A percentile compares a stretch with the other conserved stretches of the same genome.
These are phyloP conservation scores for Opisthocomus hoazin DNA, from an alignment of 2,113 vertebrate species.

Conservation along the genomic window DNA sequence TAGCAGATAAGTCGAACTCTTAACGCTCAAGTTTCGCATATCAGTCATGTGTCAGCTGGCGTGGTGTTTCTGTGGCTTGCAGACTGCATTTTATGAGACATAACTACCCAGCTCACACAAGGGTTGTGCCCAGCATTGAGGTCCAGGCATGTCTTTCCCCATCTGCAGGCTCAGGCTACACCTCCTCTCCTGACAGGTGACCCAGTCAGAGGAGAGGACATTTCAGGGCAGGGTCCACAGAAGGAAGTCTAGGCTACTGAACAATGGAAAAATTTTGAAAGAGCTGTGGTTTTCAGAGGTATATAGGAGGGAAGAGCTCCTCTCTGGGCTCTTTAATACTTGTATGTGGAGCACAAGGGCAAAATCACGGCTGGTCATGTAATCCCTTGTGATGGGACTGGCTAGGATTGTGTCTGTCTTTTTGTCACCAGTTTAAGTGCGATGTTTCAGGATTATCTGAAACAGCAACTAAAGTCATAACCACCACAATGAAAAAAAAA, in stretches of 20 bases:
- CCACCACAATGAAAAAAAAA: neutral
- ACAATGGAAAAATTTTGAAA: neutral
- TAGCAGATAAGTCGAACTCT: neutral
- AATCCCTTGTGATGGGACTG: neutral
- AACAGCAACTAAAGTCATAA: neutral
- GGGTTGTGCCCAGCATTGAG: neutral
- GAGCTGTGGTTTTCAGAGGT: neutral
- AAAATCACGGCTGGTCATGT: neutral
- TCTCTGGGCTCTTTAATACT: neutral
- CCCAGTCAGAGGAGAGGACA: neutral
- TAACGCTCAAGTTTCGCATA: neutral
- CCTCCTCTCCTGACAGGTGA: neutral
- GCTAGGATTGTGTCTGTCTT: neutral
- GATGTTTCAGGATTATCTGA: neutral
- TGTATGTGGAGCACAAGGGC: neutral
- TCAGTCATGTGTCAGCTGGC: neutral
- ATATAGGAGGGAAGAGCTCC: neutral
- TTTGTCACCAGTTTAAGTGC: neutral
- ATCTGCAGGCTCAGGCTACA: neutral
- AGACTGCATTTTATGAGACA: neutral
- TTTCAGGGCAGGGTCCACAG: neutral
- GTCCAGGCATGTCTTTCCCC: neutral
- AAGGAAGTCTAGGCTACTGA: neutral
- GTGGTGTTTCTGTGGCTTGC: fast-evolving
- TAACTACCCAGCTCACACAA: neutral